These are phyloP conservation scores for Buphagus erythrorhynchus DNA, from an alignment of 2,797 vertebrate species.

Conservation along the genomic window DNA sequence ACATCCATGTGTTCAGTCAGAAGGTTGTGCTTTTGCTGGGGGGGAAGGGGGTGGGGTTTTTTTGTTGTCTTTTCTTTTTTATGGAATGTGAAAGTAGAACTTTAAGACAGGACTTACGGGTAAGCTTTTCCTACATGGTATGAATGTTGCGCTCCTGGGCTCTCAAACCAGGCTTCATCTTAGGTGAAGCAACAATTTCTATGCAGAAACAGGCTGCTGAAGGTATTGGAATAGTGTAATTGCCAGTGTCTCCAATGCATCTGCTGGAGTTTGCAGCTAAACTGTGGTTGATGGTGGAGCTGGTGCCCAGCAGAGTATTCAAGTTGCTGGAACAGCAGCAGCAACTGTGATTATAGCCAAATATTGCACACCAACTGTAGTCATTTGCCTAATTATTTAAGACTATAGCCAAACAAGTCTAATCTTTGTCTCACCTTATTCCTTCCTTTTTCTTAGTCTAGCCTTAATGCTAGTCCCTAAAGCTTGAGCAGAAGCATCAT, in stretches of 20 bases:
- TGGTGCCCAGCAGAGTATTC: neutral
- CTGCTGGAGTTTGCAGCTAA: neutral
- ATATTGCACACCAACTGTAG: neutral
- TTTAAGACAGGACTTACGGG: neutral
- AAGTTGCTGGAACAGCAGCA: neutral
- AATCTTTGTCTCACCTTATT: neutral
- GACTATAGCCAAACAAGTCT: neutral
- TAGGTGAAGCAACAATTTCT: neutral
- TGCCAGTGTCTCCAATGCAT: neutral
- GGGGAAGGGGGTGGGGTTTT: accelerated
- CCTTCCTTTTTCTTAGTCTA: neutral
- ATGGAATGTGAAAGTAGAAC: neutral
- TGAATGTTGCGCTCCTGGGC: neutral
- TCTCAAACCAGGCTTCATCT: neutral
- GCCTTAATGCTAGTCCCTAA: neutral
- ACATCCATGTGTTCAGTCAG: neutral
- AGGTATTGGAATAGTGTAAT: neutral
- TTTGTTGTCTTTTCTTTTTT: too few relatives aligned
- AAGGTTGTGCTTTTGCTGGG: accelerated
- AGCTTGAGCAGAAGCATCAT: neutral
- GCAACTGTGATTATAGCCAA: neutral
- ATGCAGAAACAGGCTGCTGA: neutral
- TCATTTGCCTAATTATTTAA: neutral
- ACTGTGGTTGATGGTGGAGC: neutral
- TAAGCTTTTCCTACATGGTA: neutral